Evolutionary conservation across 2,113 vertebrate species (phyloP), one percentile per base, ranked within the genome.

Genomic region (Mesitornis unicolor): DNA sequence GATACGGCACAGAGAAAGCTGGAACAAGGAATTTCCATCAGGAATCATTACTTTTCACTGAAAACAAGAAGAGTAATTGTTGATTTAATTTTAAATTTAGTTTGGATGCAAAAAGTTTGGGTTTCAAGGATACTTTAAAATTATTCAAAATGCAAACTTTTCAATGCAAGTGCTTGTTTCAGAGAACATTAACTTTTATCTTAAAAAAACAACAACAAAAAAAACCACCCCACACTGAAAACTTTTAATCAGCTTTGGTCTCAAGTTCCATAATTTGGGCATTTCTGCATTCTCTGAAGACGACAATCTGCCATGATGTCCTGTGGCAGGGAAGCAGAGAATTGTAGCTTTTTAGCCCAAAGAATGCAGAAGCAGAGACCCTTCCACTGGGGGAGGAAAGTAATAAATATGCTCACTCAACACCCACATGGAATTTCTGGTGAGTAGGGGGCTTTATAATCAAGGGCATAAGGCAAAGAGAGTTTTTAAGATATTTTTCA

Each of bases 311-410:
- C 33, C 20, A 3, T 14, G 33, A 25, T 77, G n/a, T 28, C 40
- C 24, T 26, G 12, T 40, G 54, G 43, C 53, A 76, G 17, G 13
- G 4, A 47, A 33, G 10, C 47, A 88, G 65, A 90, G 78, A 83
- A 91, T 9, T 68, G 69, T 25, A 53, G 57, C 43, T 77, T 82
- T 94, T 84, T 53, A 79, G 13, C n/a, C 84, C 20, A 33, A 81
- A 85, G 92, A 97, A 96, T 89, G 89, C 10, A 77, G 79, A 9
- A 92, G 56, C 79, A 88, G 60, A 84, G 90, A 92, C 87, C 89
- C 93, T 89, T 94, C 7, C 12, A 61, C 42, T 56, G 81, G 83
- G 36, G 88, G 92, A 95, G 93, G 95, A 63, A 76, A 71, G 7
- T 36, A 40, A 96, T 95, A 95, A 95, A 95, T 95, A 57, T 78